Base-by-base conservation (phyloP, 2,888 invertebrate genomes). In the Pardosa pseudoannulata region DNA sequence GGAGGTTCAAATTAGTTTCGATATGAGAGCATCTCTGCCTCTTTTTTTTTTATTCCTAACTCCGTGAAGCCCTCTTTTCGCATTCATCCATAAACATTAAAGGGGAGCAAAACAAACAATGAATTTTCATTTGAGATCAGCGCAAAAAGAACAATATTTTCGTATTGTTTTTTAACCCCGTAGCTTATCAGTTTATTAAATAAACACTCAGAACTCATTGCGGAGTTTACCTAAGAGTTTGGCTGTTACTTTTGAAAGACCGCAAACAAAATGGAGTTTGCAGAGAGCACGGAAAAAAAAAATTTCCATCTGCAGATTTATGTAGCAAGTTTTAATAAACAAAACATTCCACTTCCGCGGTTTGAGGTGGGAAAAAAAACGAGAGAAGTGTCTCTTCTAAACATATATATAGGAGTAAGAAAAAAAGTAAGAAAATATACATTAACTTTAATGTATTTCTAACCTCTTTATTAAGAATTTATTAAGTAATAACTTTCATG, bases 161-260 rank as follows among this genome's bases (percentile, higher is more conserved):
- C 78, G 64, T 85, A 78, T 85, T 85, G 78, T 85, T 78, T 85
- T 78, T 85, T 78, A 72, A 56, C 23, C n/a, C 36, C 67, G 68
- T 85, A 78, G 83, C 83, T 85, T 85, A 85, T 85, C 83, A 85
- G 83, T 85, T 85, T 85, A 85, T 85, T 78, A 85, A 85, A 85
- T 85, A 85, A 85, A 85, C 78, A 85, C 83, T 85, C 78, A n/a
- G 78, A 50, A 32, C 83, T 85, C 83, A 85, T 85, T 85, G 78
- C 73, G 27, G 39, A 68, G 83, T 85, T 85, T 85, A 78, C 83
- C 72, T 62, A 85, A 85, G 83, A 68, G 78, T 85, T 78, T 75
- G 68, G 70, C 67, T 78, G 78, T 85, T 85, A 85, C 83, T 79
- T 70, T 85, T 85, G 78, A 78, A 78, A 85, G 83, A 78, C 83